Evolutionary conservation across 2,797 vertebrate genomes (phyloP), one percentile per base, ranked within the genome.

Genomic region (Muscicapa striata): DNA sequence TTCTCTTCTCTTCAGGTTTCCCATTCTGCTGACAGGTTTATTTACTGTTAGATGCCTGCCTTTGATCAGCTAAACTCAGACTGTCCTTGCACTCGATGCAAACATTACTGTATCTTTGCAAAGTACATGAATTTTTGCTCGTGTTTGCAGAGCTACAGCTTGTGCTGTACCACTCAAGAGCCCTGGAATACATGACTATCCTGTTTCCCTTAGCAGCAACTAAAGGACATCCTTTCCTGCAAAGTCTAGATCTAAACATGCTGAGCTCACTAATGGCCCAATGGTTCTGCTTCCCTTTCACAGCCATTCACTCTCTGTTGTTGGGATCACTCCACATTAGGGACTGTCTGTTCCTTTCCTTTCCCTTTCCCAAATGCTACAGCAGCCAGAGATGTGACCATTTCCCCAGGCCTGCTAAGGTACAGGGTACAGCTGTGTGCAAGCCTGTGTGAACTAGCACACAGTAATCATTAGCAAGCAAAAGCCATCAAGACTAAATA

Each of bases 171-270:
- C 1, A 2, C 40, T 77, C 61, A 43, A 63, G 21, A 87, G 62
- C n/a, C 66, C 62, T 14, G 27, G 22, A 63, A 85, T 27, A 58
- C 4, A 2, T 46, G 10, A 34, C 43, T 21, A 16, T 27, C 13
- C 48, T 1, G 0, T 26, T 68, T 17, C 43, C 21, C 22, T 57
- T 3, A 9, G 17, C 30, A 72, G 76, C 1, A 2, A 58, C 36
- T 67, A 38, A 82, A 67, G 55, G 40, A 10, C 40, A 64, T 29
- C 38, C 18, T 49, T 32, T 61, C 51, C 51, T 51, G 23, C 32
- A 54, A 51, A 24, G 9, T 34, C 41, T 6, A 51, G n/a, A 72
- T 29, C n/a, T 16, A 29, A 63, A 11, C 0, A 0, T 27, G 29
- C 38, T 38, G 32, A 80, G 26, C 34, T 85, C 51, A 49, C 16